Conservation (phyloP, 2,888 invertebrate genomes). For the Ariolimax columbianus region DNA sequence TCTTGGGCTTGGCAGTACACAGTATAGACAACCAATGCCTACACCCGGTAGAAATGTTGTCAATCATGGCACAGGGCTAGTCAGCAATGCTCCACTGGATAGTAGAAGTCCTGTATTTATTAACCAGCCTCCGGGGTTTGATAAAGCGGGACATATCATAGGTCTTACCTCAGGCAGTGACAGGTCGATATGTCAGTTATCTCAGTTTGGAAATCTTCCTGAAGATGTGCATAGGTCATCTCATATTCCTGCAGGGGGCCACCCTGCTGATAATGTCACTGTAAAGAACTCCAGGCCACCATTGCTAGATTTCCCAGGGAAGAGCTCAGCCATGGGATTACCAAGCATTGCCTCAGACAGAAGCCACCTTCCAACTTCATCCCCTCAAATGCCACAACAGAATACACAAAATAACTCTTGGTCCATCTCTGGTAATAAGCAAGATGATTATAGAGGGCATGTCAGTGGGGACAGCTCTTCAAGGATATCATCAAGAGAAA, state of each 20-base stretch:
- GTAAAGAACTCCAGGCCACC: not conserved
- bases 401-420: not conserved
- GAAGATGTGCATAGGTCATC: too few relatives aligned
- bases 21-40: not conserved
- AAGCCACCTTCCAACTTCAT: not conserved
- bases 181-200: not conserved
- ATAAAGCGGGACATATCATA: not conserved
- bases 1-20: not conserved
- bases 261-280: not conserved
- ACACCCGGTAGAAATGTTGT: not conserved
- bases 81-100: not conserved
- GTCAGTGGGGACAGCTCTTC: not conserved
- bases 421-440: not conserved
- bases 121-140: constrained; percentile 26
- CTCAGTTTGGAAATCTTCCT: not conserved
- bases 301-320: not conserved
- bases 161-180: not conserved
- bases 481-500: not conserved
- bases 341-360: not conserved
- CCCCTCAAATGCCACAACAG: not conserved
- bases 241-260: not conserved
- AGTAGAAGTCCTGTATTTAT: not conserved
- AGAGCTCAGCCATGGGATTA: not conserved
- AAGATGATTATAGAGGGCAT: not conserved
- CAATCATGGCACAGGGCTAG: not conserved